A percentile compares a stretch with the other conserved stretches of the same genome.
phyloP scores from a whole-genome alignment of 2,888 invertebrate genomes.

The Amiota minor region DNA sequence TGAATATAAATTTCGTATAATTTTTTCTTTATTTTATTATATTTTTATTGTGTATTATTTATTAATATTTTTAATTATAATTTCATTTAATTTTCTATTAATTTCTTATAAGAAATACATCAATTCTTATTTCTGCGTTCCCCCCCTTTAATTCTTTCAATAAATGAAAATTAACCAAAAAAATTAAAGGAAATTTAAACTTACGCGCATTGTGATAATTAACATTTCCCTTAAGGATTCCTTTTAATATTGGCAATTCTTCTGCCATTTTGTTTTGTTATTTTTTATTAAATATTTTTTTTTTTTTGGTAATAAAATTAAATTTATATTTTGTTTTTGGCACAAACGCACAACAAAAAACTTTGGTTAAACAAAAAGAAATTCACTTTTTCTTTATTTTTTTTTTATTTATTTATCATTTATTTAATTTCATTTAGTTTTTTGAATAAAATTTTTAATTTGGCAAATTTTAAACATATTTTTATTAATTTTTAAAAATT shows the following conservation, averaged over 20 bases:
- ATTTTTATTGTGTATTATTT: no score
- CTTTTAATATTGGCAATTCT: constrained; percentile 92
- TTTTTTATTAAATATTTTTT: constrained; percentile 39
- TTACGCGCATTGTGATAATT: constrained; percentile 95
- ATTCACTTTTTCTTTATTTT: constrained; percentile 31
- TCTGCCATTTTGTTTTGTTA: constrained; percentile 81
- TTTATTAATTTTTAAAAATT: not conserved
- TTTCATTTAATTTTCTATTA: not conserved
- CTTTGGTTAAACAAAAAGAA: constrained; percentile 34
- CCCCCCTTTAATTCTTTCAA: no score
- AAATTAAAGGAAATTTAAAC: constrained; percentile 71
- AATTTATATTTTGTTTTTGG: constrained; percentile 48
- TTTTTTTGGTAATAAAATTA: constrained; percentile 44
- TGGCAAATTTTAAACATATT: constrained; percentile 22
- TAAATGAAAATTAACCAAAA: constrained; percentile 72
- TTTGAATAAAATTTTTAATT: constrained; percentile 20
- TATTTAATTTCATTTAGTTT: constrained; percentile 51
- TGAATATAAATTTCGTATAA: not conserved
- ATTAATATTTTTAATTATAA: not conserved
- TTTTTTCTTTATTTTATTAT: not conserved
- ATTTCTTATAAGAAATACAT: not conserved
- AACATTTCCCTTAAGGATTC: constrained; percentile 91
- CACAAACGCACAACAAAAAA: constrained; percentile 37
- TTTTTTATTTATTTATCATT: no score
- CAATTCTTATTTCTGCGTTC: constrained; percentile 17